phyloP scores from a whole-genome alignment of 2,113 vertebrate species.

The Malurus elegans region DNA sequence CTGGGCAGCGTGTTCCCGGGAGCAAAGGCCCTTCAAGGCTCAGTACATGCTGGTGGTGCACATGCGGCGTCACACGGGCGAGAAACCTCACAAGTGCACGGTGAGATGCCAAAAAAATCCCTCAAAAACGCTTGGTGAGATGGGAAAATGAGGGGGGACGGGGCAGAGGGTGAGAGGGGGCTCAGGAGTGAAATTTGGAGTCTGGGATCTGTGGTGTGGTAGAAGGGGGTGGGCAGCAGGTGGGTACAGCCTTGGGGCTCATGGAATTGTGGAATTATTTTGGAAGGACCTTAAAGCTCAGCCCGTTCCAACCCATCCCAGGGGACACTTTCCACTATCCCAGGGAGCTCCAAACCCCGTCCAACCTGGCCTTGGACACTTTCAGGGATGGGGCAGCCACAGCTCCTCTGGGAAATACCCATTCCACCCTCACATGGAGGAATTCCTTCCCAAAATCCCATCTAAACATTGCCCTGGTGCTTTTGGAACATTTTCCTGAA shows the following conservation, averaged over 20 bases:
- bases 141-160: neutral
- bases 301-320: neutral
- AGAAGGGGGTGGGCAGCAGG: neutral
- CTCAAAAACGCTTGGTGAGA: constrained; percentile 90
- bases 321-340: fast-evolving
- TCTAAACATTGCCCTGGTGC: fast-evolving
- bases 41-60: constrained; percentile 99
- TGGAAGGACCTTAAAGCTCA: neutral
- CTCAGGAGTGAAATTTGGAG: neutral
- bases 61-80: constrained; percentile 96
- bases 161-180: neutral
- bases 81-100: constrained; percentile 99
- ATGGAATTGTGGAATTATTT: neutral
- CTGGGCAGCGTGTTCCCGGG: constrained; percentile 92
- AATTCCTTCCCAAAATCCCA: neutral
- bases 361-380: neutral
- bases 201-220: fast-evolving
- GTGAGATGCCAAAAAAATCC: constrained; percentile 74
- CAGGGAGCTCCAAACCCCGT: fast-evolving
- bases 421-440: neutral
- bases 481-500: neutral
- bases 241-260: neutral
- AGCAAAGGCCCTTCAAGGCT: constrained; percentile 96
- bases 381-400: neutral
- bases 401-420: neutral